A percentile compares a stretch with the other conserved stretches of the same genome.
These are phyloP conservation scores for Cathartes aura DNA, from an alignment of 2,113 vertebrate species.

Conservation along the genomic window DNA sequence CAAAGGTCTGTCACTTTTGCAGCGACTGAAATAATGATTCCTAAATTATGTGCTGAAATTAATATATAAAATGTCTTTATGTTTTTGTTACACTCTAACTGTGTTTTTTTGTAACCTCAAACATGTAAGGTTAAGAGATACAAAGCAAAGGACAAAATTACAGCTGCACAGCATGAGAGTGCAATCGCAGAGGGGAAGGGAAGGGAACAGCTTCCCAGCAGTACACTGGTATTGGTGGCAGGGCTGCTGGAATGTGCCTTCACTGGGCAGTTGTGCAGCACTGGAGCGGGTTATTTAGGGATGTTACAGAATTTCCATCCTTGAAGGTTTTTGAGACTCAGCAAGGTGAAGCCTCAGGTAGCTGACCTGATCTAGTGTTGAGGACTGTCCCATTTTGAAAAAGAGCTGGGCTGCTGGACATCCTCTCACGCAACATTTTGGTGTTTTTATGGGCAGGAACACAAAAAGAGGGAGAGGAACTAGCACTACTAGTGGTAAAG, in stretches of 20 bases:
- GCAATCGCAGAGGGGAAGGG: not conserved
- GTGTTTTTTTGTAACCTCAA: not conserved
- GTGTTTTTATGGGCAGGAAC: not conserved
- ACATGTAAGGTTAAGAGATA: not conserved
- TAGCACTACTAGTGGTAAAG: not conserved
- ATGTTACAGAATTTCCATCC: not conserved
- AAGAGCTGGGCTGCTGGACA: not conserved
- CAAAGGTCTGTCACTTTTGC: not conserved
- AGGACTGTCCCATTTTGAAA: rapidly evolving
- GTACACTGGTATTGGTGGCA: too few species aligned
- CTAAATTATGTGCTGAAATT: not conserved
- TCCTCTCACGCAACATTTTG: rapidly evolving
- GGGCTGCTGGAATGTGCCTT: not conserved
- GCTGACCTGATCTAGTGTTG: not conserved
- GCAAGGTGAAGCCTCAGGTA: not conserved
- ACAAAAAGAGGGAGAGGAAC: not conserved
- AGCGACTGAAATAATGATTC: too few species aligned
- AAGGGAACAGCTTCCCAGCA: not conserved
- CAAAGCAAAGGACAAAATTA: not conserved
- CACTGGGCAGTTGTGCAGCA: not conserved
- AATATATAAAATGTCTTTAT: not conserved
- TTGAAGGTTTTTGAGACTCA: not conserved
- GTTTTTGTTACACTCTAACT: not conserved
- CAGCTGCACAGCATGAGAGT: not conserved
- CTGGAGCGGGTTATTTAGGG: not conserved